Conservation (phyloP, 2,888 invertebrate genomes). For the Epinotia nisella region DNA sequence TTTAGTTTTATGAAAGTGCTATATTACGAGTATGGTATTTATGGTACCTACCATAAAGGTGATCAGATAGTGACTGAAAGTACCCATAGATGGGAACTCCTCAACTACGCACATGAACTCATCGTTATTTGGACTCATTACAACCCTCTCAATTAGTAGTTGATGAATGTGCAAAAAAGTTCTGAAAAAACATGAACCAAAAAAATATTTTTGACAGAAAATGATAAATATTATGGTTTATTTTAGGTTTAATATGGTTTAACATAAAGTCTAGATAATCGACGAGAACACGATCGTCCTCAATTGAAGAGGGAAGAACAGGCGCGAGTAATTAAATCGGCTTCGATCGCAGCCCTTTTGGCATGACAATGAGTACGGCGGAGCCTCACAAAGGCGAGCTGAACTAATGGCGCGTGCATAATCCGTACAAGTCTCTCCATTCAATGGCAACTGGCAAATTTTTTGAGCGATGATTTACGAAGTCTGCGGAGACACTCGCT, state of each 20-base stretch:
- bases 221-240: too few relatives aligned
- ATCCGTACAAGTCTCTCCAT: slow-evolving; percentile 73
- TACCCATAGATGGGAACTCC: too few relatives aligned
- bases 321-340: slow-evolving; percentile 62
- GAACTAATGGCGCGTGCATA: slow-evolving; percentile 76
- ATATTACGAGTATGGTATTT: too few relatives aligned
- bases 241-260: neutral
- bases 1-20: too few relatives aligned
- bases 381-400: slow-evolving; percentile 68
- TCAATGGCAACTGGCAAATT: slow-evolving; percentile 69
- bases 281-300: slow-evolving; percentile 39
- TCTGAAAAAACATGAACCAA: too few relatives aligned
- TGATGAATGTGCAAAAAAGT: too few relatives aligned
- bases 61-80: too few relatives aligned
- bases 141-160: too few relatives aligned
- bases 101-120: too few relatives aligned
- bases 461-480: slow-evolving; percentile 60
- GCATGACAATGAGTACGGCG: slow-evolving; percentile 67
- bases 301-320: slow-evolving; percentile 54
- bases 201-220: too few relatives aligned
- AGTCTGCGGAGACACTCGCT: slow-evolving; percentile 33
- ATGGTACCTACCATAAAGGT: too few relatives aligned
- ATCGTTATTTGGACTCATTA: too few relatives aligned
- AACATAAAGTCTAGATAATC: slow-evolving; percentile 31
- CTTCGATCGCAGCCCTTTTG: slow-evolving; percentile 59